Base-by-base conservation (phyloP, 1,140 invertebrate genomes). In the Calliphora vicina region DNA sequence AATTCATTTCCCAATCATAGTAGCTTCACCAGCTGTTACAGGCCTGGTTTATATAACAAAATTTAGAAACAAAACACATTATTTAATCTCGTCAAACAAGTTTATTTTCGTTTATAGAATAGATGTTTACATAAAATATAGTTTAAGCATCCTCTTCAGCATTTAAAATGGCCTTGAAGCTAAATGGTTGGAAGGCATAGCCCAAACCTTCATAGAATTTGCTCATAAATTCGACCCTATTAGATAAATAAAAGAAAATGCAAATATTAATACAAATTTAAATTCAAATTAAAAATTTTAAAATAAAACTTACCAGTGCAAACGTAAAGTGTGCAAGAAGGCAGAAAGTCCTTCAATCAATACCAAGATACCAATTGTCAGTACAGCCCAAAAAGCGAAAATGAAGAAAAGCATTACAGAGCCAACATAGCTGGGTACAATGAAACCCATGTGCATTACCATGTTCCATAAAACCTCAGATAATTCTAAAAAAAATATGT, bases 281-380 rank as follows among this genome's bases (percentile, higher is more conserved):
- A 98, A 5, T 42, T 29, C 23, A 50, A n/a, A n/a, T n/a, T n/a
- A n/a, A 43, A 3, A 2, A 97, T 91, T 74, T 43, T 35, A 0
- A 13, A 8, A 72, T n/a, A 17, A 23, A 43, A 82, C 97, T 91
- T 81, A 99, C 99, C 99, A 99, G 91, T 99, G 99, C 84, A 99
- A 93, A 92, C 98, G 96, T 73, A 99, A 93, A 8, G 98, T 99
- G 90, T 99, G 99, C 82, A 99, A 93, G 92, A 99, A 99, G 80
- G 99, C 98, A 25, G 98, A 99, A 2, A 99, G 92, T 9, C 98
- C 99, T 93, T 99, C 98, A 97, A 99, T 99, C 27, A 99, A 92
- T 82, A 99, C 95, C 1, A 99, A 93, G 88, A 99, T 98, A 86
- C 95, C 95, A 0, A 99, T 92, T 1, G 98, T 99, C 93, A 84